Base-by-base conservation (phyloP, 2,797 vertebrate species). In the Onychomys arenicola region DNA sequence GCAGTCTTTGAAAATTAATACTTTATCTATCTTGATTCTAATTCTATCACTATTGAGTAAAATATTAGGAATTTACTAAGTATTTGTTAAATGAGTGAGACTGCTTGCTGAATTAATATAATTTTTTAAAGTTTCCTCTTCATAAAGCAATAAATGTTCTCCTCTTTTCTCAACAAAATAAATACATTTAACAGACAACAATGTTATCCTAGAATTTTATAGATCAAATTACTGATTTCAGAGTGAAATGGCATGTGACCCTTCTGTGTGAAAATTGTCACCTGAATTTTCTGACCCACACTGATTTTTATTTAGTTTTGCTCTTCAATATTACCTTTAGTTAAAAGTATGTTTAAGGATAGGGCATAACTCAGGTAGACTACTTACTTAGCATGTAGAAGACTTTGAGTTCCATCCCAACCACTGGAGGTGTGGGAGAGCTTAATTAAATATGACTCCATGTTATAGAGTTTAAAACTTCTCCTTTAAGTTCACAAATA, bases 241-340 rank as follows among this genome's bases (percentile, higher is more conserved):
- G 32, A 94, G 76, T 37, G 21, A 92, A 90, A 57, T 81, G 6
- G 40, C 76, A 6, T 88, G 4, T 71, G 21, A 91, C 88, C 19
- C 49, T 10, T 52, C 9, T 89, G 8, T 34, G 52, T 83, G 21
- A 8, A 16, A 96, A 92, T 61, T 13, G 34, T 13, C 69, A 92
- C 46, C 21, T 88, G 43, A 88, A n/a, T 91, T 94, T 88, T 81
- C 49, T 91, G 65, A 94, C 17, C 65, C 14, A 93, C 65, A 63
- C 1, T 89, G 3, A 89, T 82, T 89, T 94, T 95, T 61, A 90
- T 93, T 65, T 93, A 19, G 76, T 76, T 94, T 88, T 57, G 89
- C 55, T 83, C 5, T 91, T 76, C 57, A 91, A 46, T 91, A 75
- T 71, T 90, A 78, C 52, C 6, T 75, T 88, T 82, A 75, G 6